phyloP scores from a whole-genome alignment of 2,888 invertebrate species.

The Ennomos erosarius region DNA sequence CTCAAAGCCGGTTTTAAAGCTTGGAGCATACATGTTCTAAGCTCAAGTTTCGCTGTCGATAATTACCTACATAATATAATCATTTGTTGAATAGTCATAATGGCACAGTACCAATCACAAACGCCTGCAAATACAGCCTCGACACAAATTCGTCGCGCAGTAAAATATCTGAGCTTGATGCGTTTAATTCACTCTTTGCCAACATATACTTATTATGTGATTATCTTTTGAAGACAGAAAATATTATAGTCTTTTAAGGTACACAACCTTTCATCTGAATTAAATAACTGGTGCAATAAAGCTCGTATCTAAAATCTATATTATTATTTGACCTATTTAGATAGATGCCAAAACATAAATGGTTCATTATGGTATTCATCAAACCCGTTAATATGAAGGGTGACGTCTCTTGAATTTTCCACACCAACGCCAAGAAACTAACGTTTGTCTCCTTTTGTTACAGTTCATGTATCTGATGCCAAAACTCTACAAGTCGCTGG shows the following conservation, averaged over 20 bases:
- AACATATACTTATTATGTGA: slow-evolving; percentile 21
- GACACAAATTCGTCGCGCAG: slow-evolving; percentile 75
- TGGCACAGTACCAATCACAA: slow-evolving; percentile 64
- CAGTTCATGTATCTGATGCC: slow-evolving; percentile 85
- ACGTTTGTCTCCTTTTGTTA: slow-evolving; percentile 67
- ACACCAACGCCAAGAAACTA: slow-evolving; percentile 26
- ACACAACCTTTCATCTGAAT: too few relatives aligned
- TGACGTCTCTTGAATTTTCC: too few relatives aligned
- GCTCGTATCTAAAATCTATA: too few relatives aligned
- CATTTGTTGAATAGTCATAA: slow-evolving; percentile 43
- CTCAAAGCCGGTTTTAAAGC: slow-evolving; percentile 24
- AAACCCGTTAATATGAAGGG: too few relatives aligned
- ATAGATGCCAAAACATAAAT: too few relatives aligned
- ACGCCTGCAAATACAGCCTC: slow-evolving; percentile 73
- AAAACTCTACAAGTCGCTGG: slow-evolving; percentile 81
- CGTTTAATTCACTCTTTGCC: slow-evolving; percentile 49
- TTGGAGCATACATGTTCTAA: slow-evolving; percentile 17
- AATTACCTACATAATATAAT: slow-evolving; percentile 37
- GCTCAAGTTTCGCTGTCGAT: slow-evolving; percentile 34
- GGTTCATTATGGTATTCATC: too few relatives aligned
- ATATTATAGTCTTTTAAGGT: neutral
- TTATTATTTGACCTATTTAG: too few relatives aligned
- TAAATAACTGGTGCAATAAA: too few relatives aligned
- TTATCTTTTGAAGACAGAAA: slow-evolving; percentile 2
- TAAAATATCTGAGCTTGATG: slow-evolving; percentile 69